Base-by-base conservation (phyloP, 2,888 invertebrate genomes). In the Ectobius pallidus region DNA sequence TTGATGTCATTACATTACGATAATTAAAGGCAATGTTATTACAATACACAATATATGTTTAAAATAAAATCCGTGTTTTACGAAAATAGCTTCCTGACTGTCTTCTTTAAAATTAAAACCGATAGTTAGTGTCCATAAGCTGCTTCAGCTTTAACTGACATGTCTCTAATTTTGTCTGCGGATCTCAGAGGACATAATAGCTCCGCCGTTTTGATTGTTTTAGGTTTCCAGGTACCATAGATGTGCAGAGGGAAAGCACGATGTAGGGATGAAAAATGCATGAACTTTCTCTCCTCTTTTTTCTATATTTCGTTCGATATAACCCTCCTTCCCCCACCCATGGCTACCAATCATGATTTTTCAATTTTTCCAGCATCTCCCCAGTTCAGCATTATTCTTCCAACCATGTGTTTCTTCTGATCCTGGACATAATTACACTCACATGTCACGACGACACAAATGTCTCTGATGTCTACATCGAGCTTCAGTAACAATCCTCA, bases 221-320 rank as follows among this genome's bases (percentile, higher is more conserved):
- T 58, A 58, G 30, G 18, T 58, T 58, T 58, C 58, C 58, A 30
- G 58, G 4, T 14, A 58, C 25, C 30, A 58, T 58, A 58, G 27
- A 1, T 25, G 11, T 58, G 30, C 14, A 30, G 11, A 1, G 30
- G 30, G 30, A 30, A 58, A n/a, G 58, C 9, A 25, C 27, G 27
- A 58, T 30, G 30, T 30, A 58, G n/a, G 30, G 27, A 30, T 58
- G 58, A 58, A 58, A 58, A 58, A 58, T 58, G 32, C 30, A 58
- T 30, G 58, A 30, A 25, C n/a, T 58, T 58, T 30, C 58, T 58
- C 58, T 30, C 55, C 16, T 58, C 58, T 30, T 16, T 30, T 58
- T 30, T n/a, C 58, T 58, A 30, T 58, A 58, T 58, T 30, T 58
- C n/a, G 58, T 58, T 16, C 58, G 9, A 30, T 32, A 58, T 58